A percentile compares a stretch with the other conserved stretches of the same genome.
Conservation (phyloP, 2,113 vertebrate genomes). For the Platysternon megacephalum region DNA sequence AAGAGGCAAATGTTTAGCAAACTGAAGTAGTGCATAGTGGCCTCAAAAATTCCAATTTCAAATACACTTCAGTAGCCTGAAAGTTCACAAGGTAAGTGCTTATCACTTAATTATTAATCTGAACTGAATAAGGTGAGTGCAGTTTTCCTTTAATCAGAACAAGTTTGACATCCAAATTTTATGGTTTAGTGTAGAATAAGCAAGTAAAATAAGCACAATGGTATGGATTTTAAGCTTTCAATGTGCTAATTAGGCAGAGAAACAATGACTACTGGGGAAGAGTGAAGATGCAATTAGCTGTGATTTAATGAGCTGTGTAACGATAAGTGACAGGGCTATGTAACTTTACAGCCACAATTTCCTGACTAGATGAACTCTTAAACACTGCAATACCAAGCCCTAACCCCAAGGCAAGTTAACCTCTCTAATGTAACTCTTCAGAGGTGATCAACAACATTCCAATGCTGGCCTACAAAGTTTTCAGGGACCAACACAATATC, state of each 20-base stretch:
- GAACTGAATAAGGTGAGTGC: neutral
- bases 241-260: conserved; percentile 61
- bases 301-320: conserved; percentile 83
- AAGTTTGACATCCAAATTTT: neutral
- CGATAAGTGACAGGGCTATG: conserved; percentile 79
- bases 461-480: neutral
- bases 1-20: neutral
- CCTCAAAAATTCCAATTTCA: neutral
- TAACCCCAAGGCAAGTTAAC: conserved; percentile 56
- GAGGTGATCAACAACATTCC: conserved; percentile 15
- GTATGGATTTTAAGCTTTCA: conserved; percentile 55
- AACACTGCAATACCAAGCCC: conserved; percentile 24
- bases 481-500: neutral
- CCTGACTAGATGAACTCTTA: conserved; percentile 79
- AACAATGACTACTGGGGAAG: conserved; percentile 58
- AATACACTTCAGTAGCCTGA: conserved; percentile 22
- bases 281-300: conserved; percentile 79
- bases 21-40: neutral
- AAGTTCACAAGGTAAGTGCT: no score
- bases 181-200: conserved; percentile 27
- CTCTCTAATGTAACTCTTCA: conserved; percentile 41
- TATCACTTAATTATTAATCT: no score
- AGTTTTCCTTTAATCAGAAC: conserved; percentile 33
- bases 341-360: conserved; percentile 80
- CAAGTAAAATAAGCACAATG: conserved; percentile 37